phyloP scores from a whole-genome alignment of 2,888 invertebrate genomes.

The Marasmarcha lunaedactyla region DNA sequence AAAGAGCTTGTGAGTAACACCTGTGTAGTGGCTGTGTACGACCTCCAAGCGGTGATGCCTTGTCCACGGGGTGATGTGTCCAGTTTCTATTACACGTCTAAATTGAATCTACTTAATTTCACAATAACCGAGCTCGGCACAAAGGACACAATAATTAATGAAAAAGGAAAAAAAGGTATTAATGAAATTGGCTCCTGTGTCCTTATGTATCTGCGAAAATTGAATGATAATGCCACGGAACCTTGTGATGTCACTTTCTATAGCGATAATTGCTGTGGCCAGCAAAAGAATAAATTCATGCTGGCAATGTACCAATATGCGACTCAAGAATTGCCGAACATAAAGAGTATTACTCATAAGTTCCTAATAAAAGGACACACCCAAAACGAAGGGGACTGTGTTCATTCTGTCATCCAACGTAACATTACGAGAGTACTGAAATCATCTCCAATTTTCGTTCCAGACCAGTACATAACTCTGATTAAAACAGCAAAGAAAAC shows the following conservation, averaged over 20 bases:
- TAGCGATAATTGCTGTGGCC: conserved; percentile 14
- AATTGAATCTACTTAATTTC: conserved; percentile 18
- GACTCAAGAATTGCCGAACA: conserved; percentile 3
- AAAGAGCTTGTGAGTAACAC: conserved; percentile 10
- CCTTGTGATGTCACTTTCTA: conserved; percentile 11
- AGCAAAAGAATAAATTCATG: conserved; percentile 14
- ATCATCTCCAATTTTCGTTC: conserved; percentile 20
- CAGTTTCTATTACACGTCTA: conserved; percentile 18
- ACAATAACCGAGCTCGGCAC: conserved; percentile 13
- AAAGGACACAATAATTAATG: conserved; percentile 2
- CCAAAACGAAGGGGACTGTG: conserved; percentile 22
- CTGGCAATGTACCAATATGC: conserved; percentile 13
- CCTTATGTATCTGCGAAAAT: conserved; percentile 5
- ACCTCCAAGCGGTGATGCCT: conserved; percentile 18
- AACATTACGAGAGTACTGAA: conserved; percentile 16
- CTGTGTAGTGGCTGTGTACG: conserved; percentile 14
- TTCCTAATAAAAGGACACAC: conserved; percentile 22
- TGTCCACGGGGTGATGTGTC: conserved; percentile 18
- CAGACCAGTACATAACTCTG: conserved; percentile 21
- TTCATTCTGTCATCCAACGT: conserved; percentile 18
- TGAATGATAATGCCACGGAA: conserved; percentile 1
- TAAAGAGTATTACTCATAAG: conserved; percentile 19
- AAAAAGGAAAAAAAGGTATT: conserved; percentile 8
- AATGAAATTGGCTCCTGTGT: conserved; percentile 9
- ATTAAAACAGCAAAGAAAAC: conserved; percentile 15